Evolutionary conservation across 2,113 vertebrate genomes (phyloP), one percentile per base, ranked within the genome.

Genomic region (Archocentrus centrarchus): DNA sequence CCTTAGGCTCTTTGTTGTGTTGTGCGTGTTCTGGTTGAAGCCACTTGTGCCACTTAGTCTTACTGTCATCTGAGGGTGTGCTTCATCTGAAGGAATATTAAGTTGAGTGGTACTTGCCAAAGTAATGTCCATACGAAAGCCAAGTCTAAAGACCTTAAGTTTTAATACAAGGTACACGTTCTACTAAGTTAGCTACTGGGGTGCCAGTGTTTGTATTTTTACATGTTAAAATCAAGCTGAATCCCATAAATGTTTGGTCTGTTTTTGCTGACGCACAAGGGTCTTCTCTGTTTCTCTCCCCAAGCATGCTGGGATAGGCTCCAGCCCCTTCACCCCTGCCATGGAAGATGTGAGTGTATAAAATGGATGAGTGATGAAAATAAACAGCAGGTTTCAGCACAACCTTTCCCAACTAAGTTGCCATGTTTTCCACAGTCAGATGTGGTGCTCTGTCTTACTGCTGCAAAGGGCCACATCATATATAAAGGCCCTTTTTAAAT

Each of bases 341-440:
- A 73, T 73, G 68, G 68, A 73, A 73, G 68, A 55, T 73, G 47
- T 73, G 68, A 73, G 47, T 73, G 68, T 55, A 55, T 73, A 73
- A 73, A 73, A 73, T n/a, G 47, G 68, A 73, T 55, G 68, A 55
- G 32, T 18, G 68, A 55, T 73, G 27, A 73, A 73, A 73, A 55
- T 73, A 55, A 73, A 55, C 68, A 73, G 68, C 68, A 73, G 18
- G 27, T 73, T 73, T 73, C 47, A 55, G 7, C 47, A 73, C 47
- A 3, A 55, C 27, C 68, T 55, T 53, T 17, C 50, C 17, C 17
- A 53, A 53, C 50, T 73, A 55, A 53, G 68, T 6, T 73, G 68
- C 68, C 11, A 2, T 73, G 68, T 55, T 73, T 73, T 73, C 47
- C 44, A 27, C 66, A 73, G 66, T 32, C 66, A 13, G 18, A 53